phyloP scores from a whole-genome alignment of 2,113 vertebrate species.

The Proterorhinus semilunaris region DNA sequence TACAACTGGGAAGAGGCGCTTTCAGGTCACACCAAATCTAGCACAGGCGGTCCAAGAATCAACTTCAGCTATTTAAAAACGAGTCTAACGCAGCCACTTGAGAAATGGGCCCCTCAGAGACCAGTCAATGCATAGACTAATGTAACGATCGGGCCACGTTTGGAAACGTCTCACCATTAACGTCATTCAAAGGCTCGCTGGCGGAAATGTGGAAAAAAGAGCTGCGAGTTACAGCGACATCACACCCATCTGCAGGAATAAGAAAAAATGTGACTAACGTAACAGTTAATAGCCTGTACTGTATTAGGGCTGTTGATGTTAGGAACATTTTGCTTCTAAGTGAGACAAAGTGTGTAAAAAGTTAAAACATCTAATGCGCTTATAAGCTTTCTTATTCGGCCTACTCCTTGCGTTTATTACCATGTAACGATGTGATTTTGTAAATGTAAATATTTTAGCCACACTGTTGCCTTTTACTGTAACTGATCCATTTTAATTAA shows the following conservation, averaged over 20 bases:
- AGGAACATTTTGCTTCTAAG: too few relatives aligned
- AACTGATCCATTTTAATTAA: too few relatives aligned
- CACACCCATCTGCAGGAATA: background rate
- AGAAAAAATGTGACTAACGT: background rate
- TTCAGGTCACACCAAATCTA: conserved; percentile 12
- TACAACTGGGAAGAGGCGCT: background rate
- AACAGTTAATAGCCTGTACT: background rate
- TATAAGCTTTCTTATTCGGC: too few relatives aligned
- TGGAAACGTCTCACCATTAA: background rate
- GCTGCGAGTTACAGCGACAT: background rate
- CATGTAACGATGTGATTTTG: too few relatives aligned
- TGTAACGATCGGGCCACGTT: background rate
- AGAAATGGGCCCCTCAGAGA: background rate
- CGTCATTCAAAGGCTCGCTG: background rate
- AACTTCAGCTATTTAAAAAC: background rate
- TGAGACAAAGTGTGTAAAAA: too few relatives aligned
- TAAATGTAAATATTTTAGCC: too few relatives aligned
- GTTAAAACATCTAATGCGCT: too few relatives aligned
- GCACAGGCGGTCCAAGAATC: background rate
- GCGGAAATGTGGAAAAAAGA: background rate
- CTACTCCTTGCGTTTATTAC: too few relatives aligned
- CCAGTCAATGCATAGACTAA: background rate
- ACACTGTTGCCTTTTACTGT: too few relatives aligned
- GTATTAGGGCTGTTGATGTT: background rate
- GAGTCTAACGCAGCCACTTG: background rate